Evolutionary conservation across 1,140 invertebrate species (phyloP), one percentile per base, ranked within the genome.

Genomic region (Cylas formicarius): DNA sequence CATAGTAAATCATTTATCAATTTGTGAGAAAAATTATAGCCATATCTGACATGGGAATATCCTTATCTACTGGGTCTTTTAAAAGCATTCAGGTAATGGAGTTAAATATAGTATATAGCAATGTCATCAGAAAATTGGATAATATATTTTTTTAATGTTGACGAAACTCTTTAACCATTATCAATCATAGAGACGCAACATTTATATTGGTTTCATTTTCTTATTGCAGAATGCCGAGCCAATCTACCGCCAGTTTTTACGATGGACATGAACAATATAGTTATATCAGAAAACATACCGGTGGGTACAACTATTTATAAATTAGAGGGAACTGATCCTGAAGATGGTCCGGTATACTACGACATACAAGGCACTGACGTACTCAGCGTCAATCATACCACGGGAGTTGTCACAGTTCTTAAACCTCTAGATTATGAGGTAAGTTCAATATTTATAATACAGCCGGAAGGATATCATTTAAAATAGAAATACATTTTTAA

Each of bases 341-440:
- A 90, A 63, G 80, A 76, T 29, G 77, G 78, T 9, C 62, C 69
- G 2, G 71, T 84, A 34, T 71, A 72, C 56, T 92, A 82, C 62
- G 83, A 84, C 14, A 73, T 90, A 22, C 74, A 82, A 38, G 84
- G 86, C 4, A 89, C 86, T 3, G 84, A 90, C 62, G 75, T 80
- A 53, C 82, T 91, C 52, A 69, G 70, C 27, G 88, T 90, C 1
- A 74, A 91, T 68, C 70, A 78, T 6, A 66, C 67, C n/a, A 83
- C 81, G 1, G 89, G 89, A 10, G 76, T 80, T 36, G 85, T 92
- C 19, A 86, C 76, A 2, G 67, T 91, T 21, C 74, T 78, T 8
- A 80, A 82, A 61, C 79, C 81, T 0, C 70, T 93, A 24, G 85
- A 93, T 71, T 75, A 85, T 57, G 88, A 92, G 73, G 87, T 90